A percentile compares a stretch with the other conserved stretches of the same genome.
phyloP scores from a whole-genome alignment of 2,888 invertebrate species.

The Pocota personata region DNA sequence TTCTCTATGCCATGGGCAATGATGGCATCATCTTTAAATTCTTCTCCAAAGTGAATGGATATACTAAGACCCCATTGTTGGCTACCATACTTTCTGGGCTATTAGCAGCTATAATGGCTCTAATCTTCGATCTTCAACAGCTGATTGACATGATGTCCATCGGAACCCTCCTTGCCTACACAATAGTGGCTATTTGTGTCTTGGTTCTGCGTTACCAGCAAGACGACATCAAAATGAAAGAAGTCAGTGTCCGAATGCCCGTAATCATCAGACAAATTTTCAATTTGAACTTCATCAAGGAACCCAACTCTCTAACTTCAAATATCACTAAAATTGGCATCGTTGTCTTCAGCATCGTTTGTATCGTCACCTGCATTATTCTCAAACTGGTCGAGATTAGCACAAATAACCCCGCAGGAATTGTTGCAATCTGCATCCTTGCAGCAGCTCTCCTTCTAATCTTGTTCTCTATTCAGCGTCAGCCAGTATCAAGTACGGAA shows the following conservation, averaged over 20 bases:
- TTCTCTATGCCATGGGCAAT: slow-evolving; percentile 94
- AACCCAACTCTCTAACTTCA: slow-evolving; percentile 87
- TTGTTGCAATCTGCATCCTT: slow-evolving; percentile 83
- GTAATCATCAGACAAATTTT: slow-evolving; percentile 85
- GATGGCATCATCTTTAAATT: slow-evolving; percentile 93
- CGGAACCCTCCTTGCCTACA: slow-evolving; percentile 94
- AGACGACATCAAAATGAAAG: slow-evolving; percentile 78
- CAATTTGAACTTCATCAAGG: slow-evolving; percentile 88
- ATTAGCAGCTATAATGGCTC: slow-evolving; percentile 92
- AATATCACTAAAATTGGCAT: slow-evolving; percentile 87
- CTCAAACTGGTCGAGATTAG: slow-evolving; percentile 76
- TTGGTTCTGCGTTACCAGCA: slow-evolving; percentile 90
- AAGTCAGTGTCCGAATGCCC: slow-evolving; percentile 78
- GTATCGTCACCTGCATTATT: slow-evolving; percentile 78
- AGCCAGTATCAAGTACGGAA: slow-evolving; percentile 86
- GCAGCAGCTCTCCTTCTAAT: slow-evolving; percentile 84
- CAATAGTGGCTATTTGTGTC: slow-evolving; percentile 95
- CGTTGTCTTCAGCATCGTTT: slow-evolving; percentile 84
- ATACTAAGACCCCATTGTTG: slow-evolving; percentile 90
- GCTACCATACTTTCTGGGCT: slow-evolving; percentile 91
- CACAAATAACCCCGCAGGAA: slow-evolving; percentile 78
- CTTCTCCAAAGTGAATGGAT: slow-evolving; percentile 87
- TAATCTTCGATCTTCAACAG: slow-evolving; percentile 94
- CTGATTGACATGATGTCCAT: slow-evolving; percentile 99
- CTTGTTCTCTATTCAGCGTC: slow-evolving; percentile 86